Conservation (phyloP, 2,797 vertebrate genomes). For the Anguilla obscura region DNA sequence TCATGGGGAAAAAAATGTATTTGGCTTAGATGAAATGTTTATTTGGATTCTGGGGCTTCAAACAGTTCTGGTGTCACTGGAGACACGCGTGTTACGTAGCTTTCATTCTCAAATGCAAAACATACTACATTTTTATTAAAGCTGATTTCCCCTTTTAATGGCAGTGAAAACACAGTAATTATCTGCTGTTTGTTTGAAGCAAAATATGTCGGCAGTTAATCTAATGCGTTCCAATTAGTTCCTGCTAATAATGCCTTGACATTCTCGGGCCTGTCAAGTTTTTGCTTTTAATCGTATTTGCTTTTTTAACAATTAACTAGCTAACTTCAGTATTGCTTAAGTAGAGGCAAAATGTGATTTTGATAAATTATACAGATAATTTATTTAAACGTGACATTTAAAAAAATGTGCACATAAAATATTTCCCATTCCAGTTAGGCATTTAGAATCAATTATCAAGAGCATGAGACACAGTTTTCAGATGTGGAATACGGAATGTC, state of each 20-base stretch:
- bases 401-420: conserved; percentile 35
- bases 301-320: background rate
- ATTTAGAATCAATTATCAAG: background rate
- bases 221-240: background rate
- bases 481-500: background rate
- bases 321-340: background rate
- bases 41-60: background rate
- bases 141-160: background rate
- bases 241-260: background rate
- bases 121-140: background rate
- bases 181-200: conserved; percentile 1
- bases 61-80: background rate
- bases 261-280: background rate
- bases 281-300: background rate
- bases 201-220: background rate
- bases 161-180: background rate
- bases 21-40: background rate
- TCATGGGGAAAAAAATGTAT: background rate
- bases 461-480: background rate
- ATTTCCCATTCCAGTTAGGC: background rate
- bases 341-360: background rate
- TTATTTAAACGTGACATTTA: conserved; percentile 30
- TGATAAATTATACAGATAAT: conserved; percentile 19
- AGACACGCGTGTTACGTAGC: background rate
- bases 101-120: background rate